A percentile compares a stretch with the other conserved stretches of the same genome.
Evolutionary conservation across 1,140 invertebrate species (phyloP).

Genomic region (Propsilocerus akamusi): DNA sequence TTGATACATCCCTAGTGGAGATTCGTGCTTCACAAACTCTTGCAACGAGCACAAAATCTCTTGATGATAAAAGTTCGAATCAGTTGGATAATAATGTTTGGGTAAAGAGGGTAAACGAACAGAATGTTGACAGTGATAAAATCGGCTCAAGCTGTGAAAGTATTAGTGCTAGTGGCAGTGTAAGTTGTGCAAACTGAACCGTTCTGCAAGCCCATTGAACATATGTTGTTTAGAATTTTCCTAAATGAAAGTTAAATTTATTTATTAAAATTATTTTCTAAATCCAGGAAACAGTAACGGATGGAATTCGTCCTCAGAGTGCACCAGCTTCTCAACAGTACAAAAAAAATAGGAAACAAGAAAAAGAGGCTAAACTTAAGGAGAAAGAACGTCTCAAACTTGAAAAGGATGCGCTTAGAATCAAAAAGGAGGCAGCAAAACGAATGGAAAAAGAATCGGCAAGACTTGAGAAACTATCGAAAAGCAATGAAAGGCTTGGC

Average conservation of each 20-base stretch:
- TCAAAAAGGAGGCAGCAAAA: slow-evolving; percentile 19
- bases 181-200: too few relatives aligned
- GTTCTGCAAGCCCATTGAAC: too few relatives aligned
- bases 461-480: slow-evolving; percentile 23
- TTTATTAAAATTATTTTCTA: not conserved
- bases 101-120: slow-evolving; percentile 37
- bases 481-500: slow-evolving; percentile 20
- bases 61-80: slow-evolving; percentile 28
- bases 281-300: not conserved
- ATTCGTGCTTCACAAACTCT: slow-evolving; percentile 40
- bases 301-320: not conserved
- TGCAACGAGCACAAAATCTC: slow-evolving; percentile 38
- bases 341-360: not conserved
- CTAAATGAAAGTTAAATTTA: too few relatives aligned
- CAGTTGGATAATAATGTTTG: slow-evolving; percentile 41
- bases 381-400: slow-evolving; percentile 19
- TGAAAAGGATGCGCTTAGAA: slow-evolving; percentile 21
- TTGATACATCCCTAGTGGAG: slow-evolving; percentile 60
- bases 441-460: slow-evolving; percentile 20
- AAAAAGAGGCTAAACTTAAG: slow-evolving; percentile 12
- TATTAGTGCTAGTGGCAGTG: not conserved
- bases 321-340: not conserved
- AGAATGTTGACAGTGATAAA: slow-evolving; percentile 10
- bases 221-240: too few relatives aligned
- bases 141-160: not conserved